phyloP scores from a whole-genome alignment of 2,888 invertebrate species.

The Trichogramma evanescens region DNA sequence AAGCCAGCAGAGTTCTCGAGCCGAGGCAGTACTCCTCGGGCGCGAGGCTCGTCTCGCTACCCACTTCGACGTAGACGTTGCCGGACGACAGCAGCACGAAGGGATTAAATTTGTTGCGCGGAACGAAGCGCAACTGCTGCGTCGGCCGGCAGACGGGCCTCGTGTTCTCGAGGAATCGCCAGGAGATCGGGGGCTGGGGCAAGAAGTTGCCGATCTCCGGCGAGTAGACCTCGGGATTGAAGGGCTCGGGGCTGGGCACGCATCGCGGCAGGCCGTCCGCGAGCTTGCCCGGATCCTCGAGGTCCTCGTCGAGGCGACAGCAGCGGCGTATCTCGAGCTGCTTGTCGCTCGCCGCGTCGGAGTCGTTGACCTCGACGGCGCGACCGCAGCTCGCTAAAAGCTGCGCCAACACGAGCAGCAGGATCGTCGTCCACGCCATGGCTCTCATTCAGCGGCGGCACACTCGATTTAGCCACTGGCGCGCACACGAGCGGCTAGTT shows the following conservation, averaged over 20 bases:
- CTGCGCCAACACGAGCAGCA: neutral
- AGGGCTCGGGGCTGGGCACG: conserved; percentile 39
- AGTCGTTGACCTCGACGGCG: conserved; percentile 12
- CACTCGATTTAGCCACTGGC: neutral
- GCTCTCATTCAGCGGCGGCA: neutral
- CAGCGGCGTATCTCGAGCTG: conserved; percentile 50
- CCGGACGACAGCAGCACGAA: conserved; percentile 63
- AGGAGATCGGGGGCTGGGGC: conserved; percentile 49
- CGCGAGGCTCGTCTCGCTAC: conserved; percentile 46
- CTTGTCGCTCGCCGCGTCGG: conserved; percentile 11
- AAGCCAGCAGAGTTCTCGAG: conserved; percentile 58
- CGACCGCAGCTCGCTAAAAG: neutral
- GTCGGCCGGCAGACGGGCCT: conserved; percentile 45
- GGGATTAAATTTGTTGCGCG: conserved; percentile 32
- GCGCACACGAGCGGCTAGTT: no score
- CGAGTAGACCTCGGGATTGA: conserved; percentile 58
- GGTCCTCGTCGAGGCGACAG: conserved; percentile 51
- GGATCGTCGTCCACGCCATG: neutral
- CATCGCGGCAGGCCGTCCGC: conserved; percentile 29
- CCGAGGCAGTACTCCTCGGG: conserved; percentile 65
- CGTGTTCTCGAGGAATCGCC: conserved; percentile 44
- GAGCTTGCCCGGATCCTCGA: conserved; percentile 39
- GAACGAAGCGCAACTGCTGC: conserved; percentile 38
- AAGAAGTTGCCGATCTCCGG: conserved; percentile 47
- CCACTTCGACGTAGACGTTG: conserved; percentile 53